A percentile compares a stretch with the other conserved stretches of the same genome.
These are phyloP conservation scores for Holacanthella duospinosa DNA, from an alignment of 2,888 invertebrate species.

Conservation along the genomic window DNA sequence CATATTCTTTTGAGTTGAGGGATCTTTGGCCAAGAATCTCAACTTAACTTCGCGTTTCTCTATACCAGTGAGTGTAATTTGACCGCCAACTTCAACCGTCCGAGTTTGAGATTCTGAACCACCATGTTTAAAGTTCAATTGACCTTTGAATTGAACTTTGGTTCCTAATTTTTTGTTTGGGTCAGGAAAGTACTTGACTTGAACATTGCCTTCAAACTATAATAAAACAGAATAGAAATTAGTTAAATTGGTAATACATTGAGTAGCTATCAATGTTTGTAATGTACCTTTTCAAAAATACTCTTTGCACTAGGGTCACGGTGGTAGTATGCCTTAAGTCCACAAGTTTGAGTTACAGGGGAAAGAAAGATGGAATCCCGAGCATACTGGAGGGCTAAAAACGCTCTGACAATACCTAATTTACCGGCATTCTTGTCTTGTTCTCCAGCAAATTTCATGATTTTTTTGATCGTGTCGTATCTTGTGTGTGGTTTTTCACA, in stretches of 20 bases:
- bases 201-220: slow-evolving; percentile 29
- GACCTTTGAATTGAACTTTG: slow-evolving; percentile 26
- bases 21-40: slow-evolving; percentile 27
- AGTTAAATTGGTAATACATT: neutral
- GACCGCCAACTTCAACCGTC: slow-evolving; percentile 24
- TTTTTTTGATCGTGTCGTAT: slow-evolving; percentile 26
- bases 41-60: slow-evolving; percentile 28
- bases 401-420: neutral
- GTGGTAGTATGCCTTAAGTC: slow-evolving; percentile 34
- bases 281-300: slow-evolving; percentile 24
- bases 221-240: neutral
- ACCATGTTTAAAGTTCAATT: slow-evolving; percentile 28
- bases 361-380: slow-evolving; percentile 33
- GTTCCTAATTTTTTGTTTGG: slow-evolving; percentile 32
- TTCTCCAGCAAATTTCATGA: slow-evolving; percentile 34
- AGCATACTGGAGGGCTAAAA: slow-evolving; percentile 22
- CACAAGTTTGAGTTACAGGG: slow-evolving; percentile 35
- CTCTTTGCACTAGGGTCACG: slow-evolving; percentile 27
- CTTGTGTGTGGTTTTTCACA: slow-evolving; percentile 35
- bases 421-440: slow-evolving; percentile 33
- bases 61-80: slow-evolving; percentile 25
- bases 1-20: slow-evolving; percentile 23
- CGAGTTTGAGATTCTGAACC: slow-evolving; percentile 33
- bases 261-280: neutral
- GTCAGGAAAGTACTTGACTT: slow-evolving; percentile 29